Base-by-base conservation (phyloP, 2,797 vertebrate genomes). In the Acipenser transmontanus region DNA sequence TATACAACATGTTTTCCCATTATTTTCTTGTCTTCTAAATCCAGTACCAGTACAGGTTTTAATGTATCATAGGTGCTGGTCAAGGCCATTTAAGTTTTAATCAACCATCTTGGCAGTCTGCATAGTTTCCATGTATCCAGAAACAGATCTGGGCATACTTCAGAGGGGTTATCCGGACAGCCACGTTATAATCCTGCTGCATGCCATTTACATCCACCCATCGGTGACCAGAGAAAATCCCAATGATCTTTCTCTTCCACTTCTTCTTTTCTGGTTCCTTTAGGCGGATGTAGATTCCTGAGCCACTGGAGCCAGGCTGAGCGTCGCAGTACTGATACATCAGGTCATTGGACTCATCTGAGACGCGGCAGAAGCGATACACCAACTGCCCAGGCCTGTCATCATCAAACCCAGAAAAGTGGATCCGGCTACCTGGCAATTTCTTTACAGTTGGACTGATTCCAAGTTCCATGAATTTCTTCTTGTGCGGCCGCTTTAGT, bases 111-210 rank as follows among this genome's bases (percentile, higher is more conserved):
- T 82, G 76, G 68, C 97, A 99, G 68, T 80, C 76, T 57, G 85
- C 89, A 0, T 91, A 90, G 51, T 94, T 89, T 4, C 95, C 95
- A 0, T 95, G 92, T 78, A 98, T 85, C 97, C 97, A 99, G 82
- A 89, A 89, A 79, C 96, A 98, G 81, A 99, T 96, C 84, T 99
- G 97, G 59, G 96, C 95, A 0, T 92, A 98, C 80, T 98, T 99
- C 48, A 93, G 86, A 4, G 96, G 95, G 0, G 97, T 99, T 81
- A 99, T 97, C 83, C 97, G 89, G 65, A 98, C 96, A 0, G 95
- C 97, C 70, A 98, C 94, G 7, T 99, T 99, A 84, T 94, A 98
- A 90, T 98, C 96, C 92, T 94, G 94, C 81, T 94, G 94, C 57
- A 75, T 73, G 0, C 94, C 94, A 0, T 88, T 84, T 14, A 97